Conservation (phyloP, 2,888 invertebrate species). For the Sphecodes monilicornis region DNA sequence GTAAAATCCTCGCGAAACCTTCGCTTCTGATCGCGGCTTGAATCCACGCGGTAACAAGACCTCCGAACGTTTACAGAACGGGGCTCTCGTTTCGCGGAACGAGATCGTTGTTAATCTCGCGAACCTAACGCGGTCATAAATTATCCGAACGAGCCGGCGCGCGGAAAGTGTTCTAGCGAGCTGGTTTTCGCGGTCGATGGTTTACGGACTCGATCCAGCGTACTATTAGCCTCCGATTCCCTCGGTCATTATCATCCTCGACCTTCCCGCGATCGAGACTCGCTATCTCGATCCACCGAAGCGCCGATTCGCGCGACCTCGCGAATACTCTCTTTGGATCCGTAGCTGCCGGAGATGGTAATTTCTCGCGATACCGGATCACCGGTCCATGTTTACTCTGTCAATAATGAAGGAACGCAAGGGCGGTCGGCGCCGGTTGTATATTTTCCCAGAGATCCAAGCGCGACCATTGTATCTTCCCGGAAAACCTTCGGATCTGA, state of each 20-base stretch:
- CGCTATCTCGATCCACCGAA: conserved; percentile 28
- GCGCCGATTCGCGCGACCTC: not conserved
- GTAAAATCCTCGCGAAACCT: not conserved
- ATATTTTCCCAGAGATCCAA: conserved; percentile 64
- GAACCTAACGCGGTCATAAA: conserved; percentile 47
- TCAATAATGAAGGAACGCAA: conserved; percentile 67
- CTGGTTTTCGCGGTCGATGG: conserved; percentile 30
- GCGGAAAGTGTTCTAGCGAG: conserved; percentile 40
- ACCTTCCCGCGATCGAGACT: conserved; percentile 45
- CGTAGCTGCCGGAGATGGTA: conserved; percentile 11
- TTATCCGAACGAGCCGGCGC: conserved; percentile 37
- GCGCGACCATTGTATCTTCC: conserved; percentile 42
- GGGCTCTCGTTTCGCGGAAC: conserved; percentile 26
- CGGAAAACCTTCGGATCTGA: conserved; percentile 19
- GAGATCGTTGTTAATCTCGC: conserved; percentile 46
- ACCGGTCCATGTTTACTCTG: conserved; percentile 59
- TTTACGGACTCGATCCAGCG: conserved; percentile 48
- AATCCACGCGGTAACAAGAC: conserved; percentile 21
- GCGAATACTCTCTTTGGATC: conserved; percentile 23
- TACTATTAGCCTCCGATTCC: conserved; percentile 53
- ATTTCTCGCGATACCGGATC: conserved; percentile 28
- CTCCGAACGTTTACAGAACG: conserved; percentile 32
- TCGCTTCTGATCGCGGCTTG: not conserved
- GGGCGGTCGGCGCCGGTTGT: conserved; percentile 52
- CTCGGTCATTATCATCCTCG: conserved; percentile 53